Evolutionary conservation across 1,140 invertebrate genomes (phyloP).

Genomic region (Saccostrea glomerata): DNA sequence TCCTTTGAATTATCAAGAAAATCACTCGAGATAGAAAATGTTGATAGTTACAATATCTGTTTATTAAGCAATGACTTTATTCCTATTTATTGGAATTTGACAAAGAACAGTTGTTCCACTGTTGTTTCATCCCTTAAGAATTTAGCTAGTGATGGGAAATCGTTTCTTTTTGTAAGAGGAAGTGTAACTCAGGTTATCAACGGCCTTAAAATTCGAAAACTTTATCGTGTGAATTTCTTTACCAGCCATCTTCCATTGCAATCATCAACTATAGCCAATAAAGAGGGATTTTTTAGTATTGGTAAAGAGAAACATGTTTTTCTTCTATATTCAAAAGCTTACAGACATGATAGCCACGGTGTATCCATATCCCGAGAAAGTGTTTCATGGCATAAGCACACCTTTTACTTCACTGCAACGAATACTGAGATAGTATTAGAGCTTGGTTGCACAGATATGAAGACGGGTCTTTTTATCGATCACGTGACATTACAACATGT

Average conservation of each 20-base stretch:
- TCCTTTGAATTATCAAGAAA: conserved; percentile 57
- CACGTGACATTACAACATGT: conserved; percentile 56
- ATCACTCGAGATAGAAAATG: conserved; percentile 10
- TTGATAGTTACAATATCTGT: not conserved
- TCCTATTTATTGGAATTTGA: conserved; percentile 37
- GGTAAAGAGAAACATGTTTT: conserved; percentile 51
- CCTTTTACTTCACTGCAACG: conserved; percentile 55
- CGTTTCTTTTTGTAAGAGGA: conserved; percentile 40
- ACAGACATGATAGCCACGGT: conserved; percentile 41
- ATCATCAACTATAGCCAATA: conserved; percentile 29
- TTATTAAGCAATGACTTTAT: not conserved
- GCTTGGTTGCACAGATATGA: conserved; percentile 46
- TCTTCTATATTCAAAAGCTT: conserved; percentile 55
- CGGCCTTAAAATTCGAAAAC: not conserved
- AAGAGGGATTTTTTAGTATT: conserved; percentile 55
- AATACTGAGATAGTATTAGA: conserved; percentile 16
- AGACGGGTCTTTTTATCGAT: conserved; percentile 55
- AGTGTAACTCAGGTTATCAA: conserved; percentile 37
- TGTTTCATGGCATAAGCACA: conserved; percentile 62
- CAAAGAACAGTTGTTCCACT: conserved; percentile 36
- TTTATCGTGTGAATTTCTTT: conserved; percentile 46
- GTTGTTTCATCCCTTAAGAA: conserved; percentile 38
- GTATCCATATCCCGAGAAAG: not conserved
- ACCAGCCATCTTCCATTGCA: conserved; percentile 40
- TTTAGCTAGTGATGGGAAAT: conserved; percentile 31